These are phyloP conservation scores for Lichenostomus cassidix DNA, from an alignment of 2,113 vertebrate genomes.

Conservation along the genomic window DNA sequence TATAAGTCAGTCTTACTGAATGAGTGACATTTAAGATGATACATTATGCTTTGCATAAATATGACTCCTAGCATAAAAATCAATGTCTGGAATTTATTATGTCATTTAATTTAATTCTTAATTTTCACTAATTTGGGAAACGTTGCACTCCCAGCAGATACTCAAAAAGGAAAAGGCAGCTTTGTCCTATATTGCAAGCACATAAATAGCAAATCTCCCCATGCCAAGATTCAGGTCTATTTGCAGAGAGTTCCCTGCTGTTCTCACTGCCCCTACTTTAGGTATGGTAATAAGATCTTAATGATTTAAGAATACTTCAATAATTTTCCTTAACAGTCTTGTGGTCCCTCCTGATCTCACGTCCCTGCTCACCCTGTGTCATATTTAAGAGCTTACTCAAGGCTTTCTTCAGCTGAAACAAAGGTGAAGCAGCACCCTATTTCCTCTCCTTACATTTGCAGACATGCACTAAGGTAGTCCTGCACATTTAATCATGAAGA, in stretches of 20 bases:
- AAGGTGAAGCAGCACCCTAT: not conserved
- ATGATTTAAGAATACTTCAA: not conserved
- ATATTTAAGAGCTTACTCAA: not conserved
- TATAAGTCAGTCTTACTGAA: not conserved
- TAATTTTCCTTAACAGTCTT: not conserved
- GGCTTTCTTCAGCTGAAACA: not conserved
- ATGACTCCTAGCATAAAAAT: conserved; percentile 35
- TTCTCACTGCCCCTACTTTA: not conserved
- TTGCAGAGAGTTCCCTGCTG: not conserved
- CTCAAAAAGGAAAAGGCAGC: not conserved
- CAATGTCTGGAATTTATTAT: conserved; percentile 37
- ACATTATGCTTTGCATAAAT: conserved; percentile 31
- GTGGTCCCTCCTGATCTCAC: not conserved
- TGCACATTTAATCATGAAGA: not conserved
- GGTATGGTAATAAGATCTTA: not conserved
- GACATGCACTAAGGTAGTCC: not conserved
- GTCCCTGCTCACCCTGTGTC: not conserved
- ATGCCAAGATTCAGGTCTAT: not conserved
- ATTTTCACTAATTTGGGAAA: conserved; percentile 18
- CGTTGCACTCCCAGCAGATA: not conserved
- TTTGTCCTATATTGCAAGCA: not conserved
- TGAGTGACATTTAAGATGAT: conserved; percentile 28
- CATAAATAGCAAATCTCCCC: not conserved
- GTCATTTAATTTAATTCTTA: conserved; percentile 7
- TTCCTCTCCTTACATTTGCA: not conserved